Evolutionary conservation across 2,113 vertebrate species (phyloP), one percentile per base, ranked within the genome.

Genomic region (Rhinoderma darwinii): DNA sequence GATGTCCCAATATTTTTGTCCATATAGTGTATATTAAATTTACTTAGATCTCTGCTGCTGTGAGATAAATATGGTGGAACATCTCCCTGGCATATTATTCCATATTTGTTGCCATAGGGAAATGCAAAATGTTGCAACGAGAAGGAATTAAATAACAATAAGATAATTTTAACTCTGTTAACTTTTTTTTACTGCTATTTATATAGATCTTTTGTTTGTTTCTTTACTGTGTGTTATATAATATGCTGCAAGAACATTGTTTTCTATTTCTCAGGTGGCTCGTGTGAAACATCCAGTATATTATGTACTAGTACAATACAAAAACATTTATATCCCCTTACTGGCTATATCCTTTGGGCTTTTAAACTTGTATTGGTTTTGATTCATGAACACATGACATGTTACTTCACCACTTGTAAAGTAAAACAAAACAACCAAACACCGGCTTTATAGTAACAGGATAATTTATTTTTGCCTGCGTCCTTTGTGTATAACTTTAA

Each of bases 221-320:
- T 51, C 18, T 83, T 72, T 72, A 47, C 27, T 70, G 15, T 70
- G 22, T 22, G 11, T 27, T 72, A 47, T 68, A 37, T 51, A 83
- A 51, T 83, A 70, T 51, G 14, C 41, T n/a, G 43, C 70, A 72
- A 68, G 56, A 83, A 83, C 81, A 70, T 83, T 83, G 81, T 51
- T 50, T 70, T 72, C 63, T 50, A 10, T 50, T 83, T 72, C 63
- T 83, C 44, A 37, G 22, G 81, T 72, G 81, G 41, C 81, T 35
- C 15, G 27, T 35, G 81, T 66, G 35, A 82, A 41, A 30, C 35
- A 37, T 68, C 15, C 59, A 47, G n/a, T 83, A 50, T 14, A 10
- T 20, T 70, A 63, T 83, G 27, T 70, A 70, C 50, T 83, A 83
- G 61, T 44, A 83, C 70, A 50, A 25, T 30, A 15, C 17, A 70